Evolutionary conservation across 2,888 invertebrate species (phyloP).

Genomic region (Trypoxylon attenuatum): DNA sequence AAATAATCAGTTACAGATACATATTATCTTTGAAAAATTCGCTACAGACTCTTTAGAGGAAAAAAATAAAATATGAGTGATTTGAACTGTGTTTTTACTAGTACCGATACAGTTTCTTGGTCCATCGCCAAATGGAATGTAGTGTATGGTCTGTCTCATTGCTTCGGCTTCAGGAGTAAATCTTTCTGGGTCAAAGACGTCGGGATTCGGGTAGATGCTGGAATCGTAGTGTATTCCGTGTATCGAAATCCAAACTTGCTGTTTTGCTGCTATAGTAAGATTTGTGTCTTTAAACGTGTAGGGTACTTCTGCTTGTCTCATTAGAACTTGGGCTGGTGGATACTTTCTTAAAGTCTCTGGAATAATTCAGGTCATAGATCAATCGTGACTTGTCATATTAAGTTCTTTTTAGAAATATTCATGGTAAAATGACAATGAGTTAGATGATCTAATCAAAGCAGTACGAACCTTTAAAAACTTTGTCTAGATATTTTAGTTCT

Average conservation of each 20-base stretch:
- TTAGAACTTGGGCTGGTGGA: constrained; percentile 68
- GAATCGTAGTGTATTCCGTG: constrained; percentile 55
- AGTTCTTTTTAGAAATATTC: no score
- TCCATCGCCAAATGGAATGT: constrained; percentile 65
- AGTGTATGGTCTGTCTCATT: constrained; percentile 54
- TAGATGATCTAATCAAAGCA: no score
- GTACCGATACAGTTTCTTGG: constrained; percentile 67
- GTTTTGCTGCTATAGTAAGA: constrained; percentile 46
- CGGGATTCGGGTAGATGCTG: constrained; percentile 57
- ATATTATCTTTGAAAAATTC: not conserved
- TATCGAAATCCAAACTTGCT: constrained; percentile 47
- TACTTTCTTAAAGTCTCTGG: constrained; percentile 74
- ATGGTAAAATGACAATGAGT: no score
- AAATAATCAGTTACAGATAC: no score
- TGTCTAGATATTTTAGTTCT: constrained; percentile 73
- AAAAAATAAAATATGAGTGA: no score
- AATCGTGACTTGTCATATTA: no score
- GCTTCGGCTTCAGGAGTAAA: constrained; percentile 54
- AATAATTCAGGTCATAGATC: no score
- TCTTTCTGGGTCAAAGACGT: constrained; percentile 61
- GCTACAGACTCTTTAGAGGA: no score
- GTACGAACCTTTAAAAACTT: constrained; percentile 68
- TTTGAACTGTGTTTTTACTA: no score
- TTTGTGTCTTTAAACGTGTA: constrained; percentile 55
- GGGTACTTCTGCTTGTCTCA: constrained; percentile 54